Evolutionary conservation across 2,888 invertebrate species (phyloP), one percentile per base, ranked within the genome.

Genomic region (Lagria hirta): DNA sequence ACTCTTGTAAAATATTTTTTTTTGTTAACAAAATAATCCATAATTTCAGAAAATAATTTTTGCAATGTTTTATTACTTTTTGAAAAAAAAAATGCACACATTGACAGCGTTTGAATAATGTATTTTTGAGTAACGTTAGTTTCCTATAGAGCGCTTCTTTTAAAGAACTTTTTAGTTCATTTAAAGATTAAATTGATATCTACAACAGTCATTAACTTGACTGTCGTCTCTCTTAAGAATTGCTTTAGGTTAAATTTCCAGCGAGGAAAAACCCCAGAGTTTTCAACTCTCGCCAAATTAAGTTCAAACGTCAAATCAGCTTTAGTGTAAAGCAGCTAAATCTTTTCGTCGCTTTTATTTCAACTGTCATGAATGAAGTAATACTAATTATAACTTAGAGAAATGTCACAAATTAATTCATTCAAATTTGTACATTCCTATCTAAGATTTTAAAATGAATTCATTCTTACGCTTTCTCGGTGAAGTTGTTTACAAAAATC

Each of bases 161-260:
- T 36, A 24, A 20, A 36, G 29, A 29, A 36, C 36, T 43, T 36
- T 37, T 38, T 49, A 37, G 46, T 46, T 46, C 35, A 12, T 24
- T 14, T 29, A 17, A 46, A 46, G 49, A 49, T 46, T 46, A 49
- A 49, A 45, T 43, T 43, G 49, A 46, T 49, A 49, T 42, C 43
- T 28, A 43, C 49, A 45, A 49, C 37, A 45, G 41, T 45, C 41
- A 48, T 44, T 49, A 49, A 44, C 36, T 32, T 23, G 38, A 30
- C 22, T 27, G 35, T 27, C 24, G 30, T 32, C 23, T 24, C 32
- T 32, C 21, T 8, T 5, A 21, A 33, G 40, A 38, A 43, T 40
- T 34, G 32, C 18, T 26, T 22, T 23, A 23, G 32, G 47, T 29
- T 47, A 47, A 37, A 33, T 43, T 43, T 38, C 23, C 33, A 48